Evolutionary conservation across 2,797 vertebrate species (phyloP).

Genomic region (Myripristis murdjan): DNA sequence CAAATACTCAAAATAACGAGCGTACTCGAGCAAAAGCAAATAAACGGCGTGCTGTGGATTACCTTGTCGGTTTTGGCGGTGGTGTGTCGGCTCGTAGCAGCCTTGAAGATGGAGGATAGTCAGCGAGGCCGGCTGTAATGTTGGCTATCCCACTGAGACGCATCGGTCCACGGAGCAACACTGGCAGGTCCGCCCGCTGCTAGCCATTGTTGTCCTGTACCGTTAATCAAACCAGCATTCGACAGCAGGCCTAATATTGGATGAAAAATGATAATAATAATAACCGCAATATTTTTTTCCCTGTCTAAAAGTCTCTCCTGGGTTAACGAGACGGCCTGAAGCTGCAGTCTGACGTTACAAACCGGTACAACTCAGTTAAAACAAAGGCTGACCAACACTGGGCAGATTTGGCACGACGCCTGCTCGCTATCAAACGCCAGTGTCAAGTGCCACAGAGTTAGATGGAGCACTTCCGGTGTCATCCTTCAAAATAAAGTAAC

Average conservation of each 20-base stretch:
- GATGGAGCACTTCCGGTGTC: background rate
- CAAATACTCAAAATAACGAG: background rate
- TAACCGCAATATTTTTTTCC: too few species aligned
- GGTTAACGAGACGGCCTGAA: fast-evolving
- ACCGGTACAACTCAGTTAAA: fast-evolving
- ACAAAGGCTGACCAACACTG: background rate
- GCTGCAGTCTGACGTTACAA: fast-evolving
- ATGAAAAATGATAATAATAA: background rate
- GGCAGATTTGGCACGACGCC: background rate
- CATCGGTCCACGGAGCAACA: background rate
- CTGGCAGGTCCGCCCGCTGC: background rate
- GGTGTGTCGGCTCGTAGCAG: background rate
- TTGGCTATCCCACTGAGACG: constrained; percentile 19
- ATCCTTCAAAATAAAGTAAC: constrained; percentile 48
- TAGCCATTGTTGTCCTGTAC: constrained; percentile 11
- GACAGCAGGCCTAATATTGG: too few species aligned
- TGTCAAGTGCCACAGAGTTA: fast-evolving
- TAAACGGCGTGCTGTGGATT: too few species aligned
- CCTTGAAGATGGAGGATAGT: background rate
- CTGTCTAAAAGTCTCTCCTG: background rate
- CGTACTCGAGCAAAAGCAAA: background rate
- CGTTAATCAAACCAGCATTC: background rate
- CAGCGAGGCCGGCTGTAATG: background rate
- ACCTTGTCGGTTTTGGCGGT: constrained; percentile 12
- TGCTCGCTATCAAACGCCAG: fast-evolving